A percentile compares a stretch with the other conserved stretches of the same genome.
These are phyloP conservation scores for Rhizomys pruinosus DNA, from an alignment of 2,113 vertebrate genomes.

Conservation along the genomic window DNA sequence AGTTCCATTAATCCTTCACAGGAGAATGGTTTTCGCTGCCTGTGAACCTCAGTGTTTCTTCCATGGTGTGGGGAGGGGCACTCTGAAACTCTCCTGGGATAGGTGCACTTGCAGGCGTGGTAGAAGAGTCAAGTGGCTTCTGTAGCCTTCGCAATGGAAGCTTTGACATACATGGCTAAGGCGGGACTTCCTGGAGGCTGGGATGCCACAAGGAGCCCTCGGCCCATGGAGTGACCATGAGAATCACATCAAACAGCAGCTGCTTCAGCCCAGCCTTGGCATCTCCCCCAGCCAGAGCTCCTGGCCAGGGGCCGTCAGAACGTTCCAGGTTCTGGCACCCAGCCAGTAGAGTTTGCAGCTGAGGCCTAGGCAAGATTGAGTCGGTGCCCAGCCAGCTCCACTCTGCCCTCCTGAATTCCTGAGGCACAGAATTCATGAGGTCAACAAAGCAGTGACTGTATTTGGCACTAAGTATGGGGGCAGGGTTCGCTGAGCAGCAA, in stretches of 20 bases:
- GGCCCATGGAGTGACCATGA: not conserved
- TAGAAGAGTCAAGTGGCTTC: not conserved
- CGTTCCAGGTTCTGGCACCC: slow-evolving; percentile 54
- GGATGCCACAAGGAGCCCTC: not conserved
- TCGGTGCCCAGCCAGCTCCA: not conserved
- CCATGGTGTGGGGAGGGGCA: not conserved
- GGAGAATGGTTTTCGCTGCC: not conserved
- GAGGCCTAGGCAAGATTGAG: not conserved
- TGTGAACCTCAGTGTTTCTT: not conserved
- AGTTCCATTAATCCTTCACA: not conserved
- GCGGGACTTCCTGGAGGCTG: not conserved
- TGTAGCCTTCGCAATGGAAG: not conserved
- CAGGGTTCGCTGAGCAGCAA: rapidly evolving
- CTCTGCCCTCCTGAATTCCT: not conserved
- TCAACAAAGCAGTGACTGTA: not conserved
- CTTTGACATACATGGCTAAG: not conserved
- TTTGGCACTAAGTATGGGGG: not conserved
- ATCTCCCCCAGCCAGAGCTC: not conserved
- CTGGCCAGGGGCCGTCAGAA: not conserved
- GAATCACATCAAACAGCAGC: not conserved
- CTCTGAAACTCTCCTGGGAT: not conserved
- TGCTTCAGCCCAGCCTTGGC: not conserved
- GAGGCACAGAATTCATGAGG: not conserved
- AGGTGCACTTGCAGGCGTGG: not conserved
- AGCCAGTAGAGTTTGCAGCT: not conserved